Conservation (phyloP, 2,797 vertebrate species). For the Esox masquinongy region DNA sequence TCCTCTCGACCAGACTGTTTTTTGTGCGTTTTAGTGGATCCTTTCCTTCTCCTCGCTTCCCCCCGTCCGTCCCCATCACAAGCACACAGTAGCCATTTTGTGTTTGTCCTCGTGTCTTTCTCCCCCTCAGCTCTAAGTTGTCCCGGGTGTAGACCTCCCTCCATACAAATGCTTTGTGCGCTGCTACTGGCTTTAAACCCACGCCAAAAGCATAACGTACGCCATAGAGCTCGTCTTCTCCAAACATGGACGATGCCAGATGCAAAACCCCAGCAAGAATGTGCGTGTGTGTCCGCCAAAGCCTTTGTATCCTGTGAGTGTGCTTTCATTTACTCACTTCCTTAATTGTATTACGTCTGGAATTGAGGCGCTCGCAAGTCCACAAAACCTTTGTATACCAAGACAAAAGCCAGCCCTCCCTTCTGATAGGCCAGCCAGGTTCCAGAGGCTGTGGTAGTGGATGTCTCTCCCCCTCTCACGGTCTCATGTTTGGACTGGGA, state of each 20-base stretch:
- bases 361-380: conserved; percentile 61
- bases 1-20: conserved; percentile 38
- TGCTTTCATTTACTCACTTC: conserved; percentile 59
- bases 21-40: conserved; percentile 51
- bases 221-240: conserved; percentile 75
- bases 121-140: conserved; percentile 35
- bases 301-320: conserved; percentile 63
- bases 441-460: conserved; percentile 67
- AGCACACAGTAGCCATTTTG: conserved; percentile 39
- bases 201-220: conserved; percentile 69
- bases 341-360: conserved; percentile 48
- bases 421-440: conserved; percentile 39
- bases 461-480: conserved; percentile 73
- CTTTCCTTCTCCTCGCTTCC: conserved; percentile 30
- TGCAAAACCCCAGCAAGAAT: conserved; percentile 45
- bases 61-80: conserved; percentile 36
- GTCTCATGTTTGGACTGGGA: conserved; percentile 89
- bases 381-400: conserved; percentile 61
- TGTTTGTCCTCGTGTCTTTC: conserved; percentile 44
- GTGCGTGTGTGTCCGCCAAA: conserved; percentile 55
- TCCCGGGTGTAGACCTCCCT: conserved; percentile 46
- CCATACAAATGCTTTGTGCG: conserved; percentile 82
- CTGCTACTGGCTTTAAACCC: conserved; percentile 82
- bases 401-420: conserved; percentile 55
- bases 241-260: conserved; percentile 71